phyloP scores from a whole-genome alignment of 2,888 invertebrate species.

The Ephialtes manifestator region DNA sequence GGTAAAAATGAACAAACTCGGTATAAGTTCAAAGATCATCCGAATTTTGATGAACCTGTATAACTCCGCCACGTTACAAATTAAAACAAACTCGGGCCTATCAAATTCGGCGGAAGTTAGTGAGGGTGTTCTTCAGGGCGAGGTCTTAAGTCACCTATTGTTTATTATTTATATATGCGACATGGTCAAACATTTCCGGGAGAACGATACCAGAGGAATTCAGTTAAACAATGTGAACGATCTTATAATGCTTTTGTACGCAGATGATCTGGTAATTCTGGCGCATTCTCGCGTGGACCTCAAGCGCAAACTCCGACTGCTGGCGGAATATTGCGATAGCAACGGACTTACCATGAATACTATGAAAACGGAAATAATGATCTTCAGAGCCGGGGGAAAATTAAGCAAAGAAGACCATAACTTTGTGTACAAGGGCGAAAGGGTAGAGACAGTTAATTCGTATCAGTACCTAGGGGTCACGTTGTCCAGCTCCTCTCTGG shows the following conservation, averaged over 20 bases:
- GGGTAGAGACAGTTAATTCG: constrained; percentile 59
- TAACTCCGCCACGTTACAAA: constrained; percentile 16
- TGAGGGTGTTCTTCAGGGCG: constrained; percentile 58
- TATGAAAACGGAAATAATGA: not conserved
- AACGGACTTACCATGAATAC: constrained; percentile 66
- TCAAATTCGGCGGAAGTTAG: constrained; percentile 38
- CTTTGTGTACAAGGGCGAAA: constrained; percentile 37
- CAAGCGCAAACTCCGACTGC: constrained; percentile 49
- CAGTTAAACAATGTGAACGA: constrained; percentile 45
- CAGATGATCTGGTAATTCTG: not conserved
- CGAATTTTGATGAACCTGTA: constrained; percentile 46
- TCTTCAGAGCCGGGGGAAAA: constrained; percentile 51
- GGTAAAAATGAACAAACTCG: constrained; percentile 57
- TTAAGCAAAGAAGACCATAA: not conserved
- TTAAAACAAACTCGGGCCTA: constrained; percentile 19
- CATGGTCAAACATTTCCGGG: constrained; percentile 50
- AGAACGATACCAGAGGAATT: constrained; percentile 50
- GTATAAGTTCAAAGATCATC: constrained; percentile 70
- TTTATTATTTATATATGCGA: constrained; percentile 62
- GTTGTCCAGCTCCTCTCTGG: constrained; percentile 25
- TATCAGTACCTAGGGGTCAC: constrained; percentile 31
- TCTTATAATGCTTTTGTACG: constrained; percentile 51
- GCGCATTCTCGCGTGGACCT: constrained; percentile 48
- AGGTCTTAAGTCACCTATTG: constrained; percentile 36
- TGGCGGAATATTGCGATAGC: constrained; percentile 58